These are phyloP conservation scores for Pseudomyrmex pallidus DNA, from an alignment of 1,140 invertebrate species.

Conservation along the genomic window DNA sequence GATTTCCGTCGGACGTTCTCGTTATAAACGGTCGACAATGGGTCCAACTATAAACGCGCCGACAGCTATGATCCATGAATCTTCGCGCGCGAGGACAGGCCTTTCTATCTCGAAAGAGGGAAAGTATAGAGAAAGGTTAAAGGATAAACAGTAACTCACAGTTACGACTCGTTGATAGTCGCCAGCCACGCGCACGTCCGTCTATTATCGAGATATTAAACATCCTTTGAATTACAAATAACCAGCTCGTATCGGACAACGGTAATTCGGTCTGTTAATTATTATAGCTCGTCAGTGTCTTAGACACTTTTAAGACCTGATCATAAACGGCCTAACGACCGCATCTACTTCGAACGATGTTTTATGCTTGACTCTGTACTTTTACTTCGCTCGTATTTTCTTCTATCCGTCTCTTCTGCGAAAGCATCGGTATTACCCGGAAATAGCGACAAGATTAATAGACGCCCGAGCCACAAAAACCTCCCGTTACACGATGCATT, in stretches of 20 bases:
- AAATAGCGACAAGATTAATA: constrained; percentile 12
- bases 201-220: constrained; percentile 65
- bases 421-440: not conserved
- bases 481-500: not conserved
- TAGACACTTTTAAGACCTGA: constrained; percentile 9
- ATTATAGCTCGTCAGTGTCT: constrained; percentile 17
- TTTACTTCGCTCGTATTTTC: not conserved
- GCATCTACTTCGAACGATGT: constrained; percentile 3
- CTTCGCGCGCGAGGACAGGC: constrained; percentile 16
- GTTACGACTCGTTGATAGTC: constrained; percentile 63
- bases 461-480: not conserved
- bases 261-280: constrained; percentile 66
- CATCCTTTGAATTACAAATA: constrained; percentile 62
- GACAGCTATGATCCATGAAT: constrained; percentile 47
- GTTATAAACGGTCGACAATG: constrained; percentile 43
- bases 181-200: constrained; percentile 51
- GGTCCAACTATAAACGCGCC: constrained; percentile 15
- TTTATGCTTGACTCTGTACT: not conserved
- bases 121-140: constrained; percentile 66
- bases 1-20: constrained; percentile 42
- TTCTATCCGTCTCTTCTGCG: not conserved
- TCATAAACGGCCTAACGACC: not conserved
- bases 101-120: constrained; percentile 8
- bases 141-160: constrained; percentile 71
- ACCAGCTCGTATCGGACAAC: constrained; percentile 34